Percentiles rank a stretch among this genome's conserved stretches.
phyloP scores from a whole-genome alignment of 2,113 vertebrate genomes.

The Chloebia gouldiae region DNA sequence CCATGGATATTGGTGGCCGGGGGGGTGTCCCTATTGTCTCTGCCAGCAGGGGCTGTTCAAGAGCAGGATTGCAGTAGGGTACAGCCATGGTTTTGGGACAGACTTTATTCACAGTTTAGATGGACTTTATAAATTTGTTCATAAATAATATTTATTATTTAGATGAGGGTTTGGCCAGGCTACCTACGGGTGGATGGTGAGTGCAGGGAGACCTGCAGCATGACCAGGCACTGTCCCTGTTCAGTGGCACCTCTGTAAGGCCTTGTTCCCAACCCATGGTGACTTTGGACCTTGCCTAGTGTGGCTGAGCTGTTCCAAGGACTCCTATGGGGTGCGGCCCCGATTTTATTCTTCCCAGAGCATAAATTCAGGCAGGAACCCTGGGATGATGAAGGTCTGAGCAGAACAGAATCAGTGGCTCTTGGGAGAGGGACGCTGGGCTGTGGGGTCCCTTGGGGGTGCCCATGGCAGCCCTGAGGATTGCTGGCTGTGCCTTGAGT shows the following conservation, averaged over 20 bases:
- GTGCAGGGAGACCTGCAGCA: background rate
- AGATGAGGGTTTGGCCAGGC: background rate
- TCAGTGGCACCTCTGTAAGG: background rate
- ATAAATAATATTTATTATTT: background rate
- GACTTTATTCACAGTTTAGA: background rate
- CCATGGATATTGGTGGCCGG: background rate
- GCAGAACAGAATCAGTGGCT: background rate
- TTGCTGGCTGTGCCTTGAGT: background rate
- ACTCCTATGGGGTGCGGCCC: background rate
- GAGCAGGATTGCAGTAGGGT: background rate
- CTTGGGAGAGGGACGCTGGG: fast-evolving
- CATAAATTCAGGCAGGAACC: background rate
- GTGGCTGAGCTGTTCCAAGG: background rate
- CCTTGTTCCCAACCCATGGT: background rate
- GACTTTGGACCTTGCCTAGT: background rate
- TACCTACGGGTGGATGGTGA: fast-evolving
- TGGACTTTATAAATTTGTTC: background rate
- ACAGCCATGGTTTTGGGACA: background rate
- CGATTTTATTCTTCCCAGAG: background rate
- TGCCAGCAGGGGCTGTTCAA: background rate
- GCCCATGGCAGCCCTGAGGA: background rate
- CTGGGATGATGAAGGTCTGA: background rate
- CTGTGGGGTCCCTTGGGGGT: background rate
- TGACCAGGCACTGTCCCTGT: background rate
- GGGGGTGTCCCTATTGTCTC: fast-evolving